phyloP scores from a whole-genome alignment of 2,113 vertebrate species.

The Ahaetulla prasina region DNA sequence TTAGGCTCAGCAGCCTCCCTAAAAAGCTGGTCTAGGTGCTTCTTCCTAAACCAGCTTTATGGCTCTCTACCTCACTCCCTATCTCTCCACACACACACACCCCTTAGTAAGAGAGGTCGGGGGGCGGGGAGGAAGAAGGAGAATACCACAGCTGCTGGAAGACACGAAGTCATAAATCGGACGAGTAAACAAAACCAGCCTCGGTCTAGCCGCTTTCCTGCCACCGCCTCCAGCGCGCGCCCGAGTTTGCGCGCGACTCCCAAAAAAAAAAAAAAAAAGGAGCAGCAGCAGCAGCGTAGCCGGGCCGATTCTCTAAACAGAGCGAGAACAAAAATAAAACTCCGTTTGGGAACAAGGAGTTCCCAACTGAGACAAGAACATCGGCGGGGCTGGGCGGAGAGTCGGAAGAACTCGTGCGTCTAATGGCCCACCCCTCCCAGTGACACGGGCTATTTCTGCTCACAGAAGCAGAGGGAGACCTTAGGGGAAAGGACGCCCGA shows the following conservation, averaged over 20 bases:
- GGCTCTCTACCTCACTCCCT: neutral
- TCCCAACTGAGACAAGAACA: neutral
- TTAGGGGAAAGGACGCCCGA: neutral
- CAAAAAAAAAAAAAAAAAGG: no score
- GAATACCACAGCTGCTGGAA: neutral
- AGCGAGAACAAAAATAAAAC: conserved; percentile 16
- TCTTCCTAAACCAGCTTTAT: neutral
- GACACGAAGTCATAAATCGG: neutral
- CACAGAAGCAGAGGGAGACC: neutral
- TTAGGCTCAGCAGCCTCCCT: neutral
- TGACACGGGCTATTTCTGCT: neutral
- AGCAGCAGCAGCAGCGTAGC: neutral
- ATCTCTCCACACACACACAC: no score
- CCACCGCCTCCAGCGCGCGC: neutral
- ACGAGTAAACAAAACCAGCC: neutral
- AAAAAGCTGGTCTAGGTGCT: neutral
- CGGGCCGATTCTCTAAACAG: neutral
- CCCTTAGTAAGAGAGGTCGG: neutral
- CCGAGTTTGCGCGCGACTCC: neutral
- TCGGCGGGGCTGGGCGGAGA: conserved; percentile 10
- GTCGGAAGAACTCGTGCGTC: neutral
- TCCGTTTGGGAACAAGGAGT: conserved; percentile 13
- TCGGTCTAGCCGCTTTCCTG: neutral
- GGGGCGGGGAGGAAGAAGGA: accelerated
- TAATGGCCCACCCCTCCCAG: neutral